Percentiles rank a stretch among this genome's conserved stretches.
Conservation (phyloP, 2,797 vertebrate genomes). For the Megalops cyprinoides region DNA sequence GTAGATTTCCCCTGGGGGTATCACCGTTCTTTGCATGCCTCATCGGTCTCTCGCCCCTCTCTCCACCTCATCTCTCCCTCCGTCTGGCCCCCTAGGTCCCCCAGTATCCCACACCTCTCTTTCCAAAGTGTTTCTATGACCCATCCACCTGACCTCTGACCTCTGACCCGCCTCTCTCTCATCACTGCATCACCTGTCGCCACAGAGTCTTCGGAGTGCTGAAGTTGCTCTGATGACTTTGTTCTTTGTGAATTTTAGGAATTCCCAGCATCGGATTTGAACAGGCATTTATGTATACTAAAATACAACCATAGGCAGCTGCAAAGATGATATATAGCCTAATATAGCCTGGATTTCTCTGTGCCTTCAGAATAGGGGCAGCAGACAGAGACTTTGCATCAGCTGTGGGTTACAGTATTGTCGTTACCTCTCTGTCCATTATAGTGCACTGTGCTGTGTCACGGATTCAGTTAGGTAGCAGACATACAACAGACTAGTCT, state of each 20-base stretch:
- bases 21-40: conserved; percentile 36
- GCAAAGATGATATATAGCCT: no score
- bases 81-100: not conserved
- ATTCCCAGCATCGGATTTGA: not conserved
- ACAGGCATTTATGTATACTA: no score
- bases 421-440: no score
- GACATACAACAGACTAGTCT: no score
- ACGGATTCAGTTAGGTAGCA: no score
- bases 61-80: not conserved
- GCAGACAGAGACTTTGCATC: no score
- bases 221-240: not conserved
- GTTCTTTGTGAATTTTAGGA: not conserved
- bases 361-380: no score
- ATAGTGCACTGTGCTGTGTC: no score
- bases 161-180: not conserved
- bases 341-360: no score
- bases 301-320: no score
- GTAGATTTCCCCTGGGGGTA: not conserved
- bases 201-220: conserved; percentile 1
- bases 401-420: no score
- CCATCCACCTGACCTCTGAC: not conserved
- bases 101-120: not conserved
- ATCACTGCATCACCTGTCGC: not conserved
- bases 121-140: not conserved
- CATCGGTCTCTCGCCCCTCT: not conserved